Evolutionary conservation across 2,888 invertebrate genomes (phyloP).

Genomic region (Plagodis dolabraria): DNA sequence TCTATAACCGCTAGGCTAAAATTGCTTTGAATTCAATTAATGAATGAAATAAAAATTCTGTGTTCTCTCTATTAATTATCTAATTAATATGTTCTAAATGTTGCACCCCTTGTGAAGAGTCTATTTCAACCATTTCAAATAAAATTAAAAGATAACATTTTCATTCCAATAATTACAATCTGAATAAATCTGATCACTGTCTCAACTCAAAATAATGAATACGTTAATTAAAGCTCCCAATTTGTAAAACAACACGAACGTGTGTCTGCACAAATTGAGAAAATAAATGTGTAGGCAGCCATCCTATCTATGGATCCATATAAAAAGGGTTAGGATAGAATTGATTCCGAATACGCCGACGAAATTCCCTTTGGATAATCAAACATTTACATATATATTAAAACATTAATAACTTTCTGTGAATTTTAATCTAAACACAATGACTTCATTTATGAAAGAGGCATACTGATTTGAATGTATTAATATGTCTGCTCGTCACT

Average conservation of each 20-base stretch:
- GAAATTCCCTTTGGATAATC: constrained; percentile 58
- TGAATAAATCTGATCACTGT: background rate
- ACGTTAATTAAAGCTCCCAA: constrained; percentile 15
- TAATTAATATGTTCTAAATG: background rate
- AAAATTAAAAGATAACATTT: too few species aligned
- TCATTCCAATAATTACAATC: too few species aligned
- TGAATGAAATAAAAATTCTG: too few species aligned
- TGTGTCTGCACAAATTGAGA: constrained; percentile 36
- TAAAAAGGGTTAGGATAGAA: constrained; percentile 48
- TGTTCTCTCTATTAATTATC: too few species aligned
- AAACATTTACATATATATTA: constrained; percentile 71
- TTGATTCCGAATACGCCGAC: constrained; percentile 55
- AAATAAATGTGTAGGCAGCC: constrained; percentile 36
- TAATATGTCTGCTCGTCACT: constrained; percentile 30
- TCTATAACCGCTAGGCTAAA: too few species aligned
- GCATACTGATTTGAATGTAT: constrained; percentile 42
- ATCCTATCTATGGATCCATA: constrained; percentile 28
- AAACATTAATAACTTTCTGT: constrained; percentile 59
- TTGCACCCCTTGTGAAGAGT: background rate
- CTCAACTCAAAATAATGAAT: constrained; percentile 4
- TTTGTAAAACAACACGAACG: constrained; percentile 16
- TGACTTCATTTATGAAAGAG: constrained; percentile 38
- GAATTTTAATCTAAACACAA: constrained; percentile 48
- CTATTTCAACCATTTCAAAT: too few species aligned
- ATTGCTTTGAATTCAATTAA: too few species aligned